Evolutionary conservation across 2,888 invertebrate genomes (phyloP), one percentile per base, ranked within the genome.

Genomic region (Oasisia sp.): DNA sequence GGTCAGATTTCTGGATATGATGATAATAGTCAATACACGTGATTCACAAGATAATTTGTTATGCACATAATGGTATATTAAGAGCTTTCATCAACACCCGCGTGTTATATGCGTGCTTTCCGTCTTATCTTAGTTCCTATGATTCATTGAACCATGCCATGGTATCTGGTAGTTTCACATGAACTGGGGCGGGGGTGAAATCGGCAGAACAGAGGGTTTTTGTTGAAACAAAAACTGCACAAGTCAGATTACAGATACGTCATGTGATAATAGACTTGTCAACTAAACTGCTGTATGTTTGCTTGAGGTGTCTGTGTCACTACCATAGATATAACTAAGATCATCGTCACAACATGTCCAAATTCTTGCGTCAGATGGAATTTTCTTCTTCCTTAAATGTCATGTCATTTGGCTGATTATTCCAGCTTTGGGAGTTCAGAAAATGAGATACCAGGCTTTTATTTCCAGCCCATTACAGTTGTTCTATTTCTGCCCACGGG

Each of bases 121-220:
- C 9, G 9, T 14, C 50, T 50, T 74, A 74, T 74, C 74, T 74
- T 19, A 27, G 74, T 74, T 74, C 27, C 74, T 3, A 19, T 19
- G 74, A 74, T 74, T 74, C 74, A 74, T 74, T 74, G 74, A 74
- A 74, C 74, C n/a, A 27, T 74, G 74, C 74, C 14, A 3, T 74
- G 74, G 27, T 74, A 74, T 74, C 74, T 74, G 74, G 74, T 74
- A 74, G 74, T 74, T 74, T 74, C 74, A 74, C 74, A 74, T 74
- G 74, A n/a, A 27, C 74, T 74, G 27, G 74, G 74, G 74, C 38
- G 5, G n/a, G 74, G 74, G 4, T 74, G 74, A 74, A 74, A 74
- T n/a, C 74, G 27, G 5, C 27, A 19, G 74, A 27, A 19, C 74
- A 74, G 27, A 74, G 74, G 27, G 3, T n/a, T 74, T 74, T 27